phyloP scores from a whole-genome alignment of 2,888 invertebrate species.

The Eupithecia tripunctaria region DNA sequence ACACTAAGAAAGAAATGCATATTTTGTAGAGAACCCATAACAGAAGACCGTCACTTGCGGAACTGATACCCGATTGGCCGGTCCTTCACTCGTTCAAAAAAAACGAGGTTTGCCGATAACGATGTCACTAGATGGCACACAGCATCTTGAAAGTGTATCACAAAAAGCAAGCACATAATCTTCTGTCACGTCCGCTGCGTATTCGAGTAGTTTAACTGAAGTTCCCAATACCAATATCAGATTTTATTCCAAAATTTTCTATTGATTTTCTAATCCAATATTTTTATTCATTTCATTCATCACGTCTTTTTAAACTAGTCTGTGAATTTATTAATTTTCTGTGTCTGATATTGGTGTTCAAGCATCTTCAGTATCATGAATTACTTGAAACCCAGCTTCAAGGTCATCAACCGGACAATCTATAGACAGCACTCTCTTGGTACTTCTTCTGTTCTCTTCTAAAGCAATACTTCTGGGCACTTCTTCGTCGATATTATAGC shows the following conservation, averaged over 20 bases:
- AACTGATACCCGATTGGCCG: constrained; percentile 98
- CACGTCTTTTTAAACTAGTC: not conserved
- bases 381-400: constrained; percentile 55
- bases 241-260: not conserved
- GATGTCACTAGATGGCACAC: constrained; percentile 72
- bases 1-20: constrained; percentile 71
- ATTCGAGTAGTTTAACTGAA: constrained; percentile 58
- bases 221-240: constrained; percentile 10
- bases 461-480: constrained; percentile 69
- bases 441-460: constrained; percentile 56
- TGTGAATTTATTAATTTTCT: not conserved
- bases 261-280: not conserved
- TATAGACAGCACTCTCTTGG: constrained; percentile 69
- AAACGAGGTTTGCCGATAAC: constrained; percentile 91
- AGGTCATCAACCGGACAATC: constrained; percentile 62
- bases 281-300: not conserved
- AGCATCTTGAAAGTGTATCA: constrained; percentile 77
- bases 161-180: constrained; percentile 62
- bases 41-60: constrained; percentile 95
- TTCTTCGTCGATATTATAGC: constrained; percentile 60
- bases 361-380: constrained; percentile 48
- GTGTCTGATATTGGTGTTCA: constrained; percentile 39
- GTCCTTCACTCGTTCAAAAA: constrained; percentile 92
- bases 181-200: constrained; percentile 59
- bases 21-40: constrained; percentile 82